phyloP scores from a whole-genome alignment of 2,888 invertebrate species.

The Serripes groenlandicus region DNA sequence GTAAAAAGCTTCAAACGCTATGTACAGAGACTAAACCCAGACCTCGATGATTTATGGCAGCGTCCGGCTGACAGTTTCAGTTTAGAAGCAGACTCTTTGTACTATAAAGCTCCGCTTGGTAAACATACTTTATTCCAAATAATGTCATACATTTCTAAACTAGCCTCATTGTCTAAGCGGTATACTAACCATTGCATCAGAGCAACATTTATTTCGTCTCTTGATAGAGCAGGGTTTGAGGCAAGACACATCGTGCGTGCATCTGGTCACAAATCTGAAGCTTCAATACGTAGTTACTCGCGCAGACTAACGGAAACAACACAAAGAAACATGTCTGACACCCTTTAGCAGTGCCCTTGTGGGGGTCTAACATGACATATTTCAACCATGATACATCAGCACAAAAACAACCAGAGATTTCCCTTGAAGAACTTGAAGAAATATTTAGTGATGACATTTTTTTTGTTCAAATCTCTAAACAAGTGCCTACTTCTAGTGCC shows the following conservation, averaged over 20 bases:
- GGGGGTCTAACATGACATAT: no score
- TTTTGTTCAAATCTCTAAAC: no score
- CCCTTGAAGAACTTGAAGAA: no score
- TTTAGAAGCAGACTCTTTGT: neutral
- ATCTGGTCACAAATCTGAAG: neutral
- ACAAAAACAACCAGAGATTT: no score
- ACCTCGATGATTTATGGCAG: constrained; percentile 10
- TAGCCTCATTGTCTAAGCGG: neutral
- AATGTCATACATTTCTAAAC: neutral
- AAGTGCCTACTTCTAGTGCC: no score
- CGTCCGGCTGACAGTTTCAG: constrained; percentile 13
- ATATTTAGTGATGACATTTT: no score
- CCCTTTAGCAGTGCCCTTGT: no score
- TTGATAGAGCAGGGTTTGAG: neutral
- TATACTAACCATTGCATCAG: neutral
- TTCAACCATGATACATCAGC: no score
- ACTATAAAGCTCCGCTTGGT: neutral
- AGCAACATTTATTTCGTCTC: neutral
- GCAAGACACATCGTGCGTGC: neutral
- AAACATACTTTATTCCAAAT: neutral
- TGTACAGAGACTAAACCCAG: constrained; percentile 1
- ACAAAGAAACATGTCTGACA: neutral
- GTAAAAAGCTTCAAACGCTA: constrained; percentile 18
- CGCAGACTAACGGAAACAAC: neutral
- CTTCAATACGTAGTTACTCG: neutral